Conservation (phyloP, 2,113 vertebrate genomes). For the Vicugna pacos region DNA sequence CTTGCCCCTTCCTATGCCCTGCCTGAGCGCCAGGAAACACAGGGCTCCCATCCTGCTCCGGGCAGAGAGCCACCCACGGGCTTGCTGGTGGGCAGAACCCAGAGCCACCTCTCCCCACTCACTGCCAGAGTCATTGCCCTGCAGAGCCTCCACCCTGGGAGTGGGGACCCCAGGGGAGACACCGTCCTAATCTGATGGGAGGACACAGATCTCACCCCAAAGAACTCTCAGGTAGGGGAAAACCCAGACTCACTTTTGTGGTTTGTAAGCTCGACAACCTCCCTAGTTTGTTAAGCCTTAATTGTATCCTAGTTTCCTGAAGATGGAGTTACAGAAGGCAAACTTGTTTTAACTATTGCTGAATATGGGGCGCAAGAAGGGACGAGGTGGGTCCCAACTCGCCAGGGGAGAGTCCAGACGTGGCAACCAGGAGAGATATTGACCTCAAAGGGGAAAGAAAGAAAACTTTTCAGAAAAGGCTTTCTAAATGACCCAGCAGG, state of each 20-base stretch:
- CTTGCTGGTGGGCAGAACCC: not conserved
- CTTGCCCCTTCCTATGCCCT: not conserved
- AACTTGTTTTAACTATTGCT: not conserved
- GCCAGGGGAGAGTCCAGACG: not conserved
- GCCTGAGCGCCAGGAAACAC: not conserved
- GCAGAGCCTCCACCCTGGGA: not conserved
- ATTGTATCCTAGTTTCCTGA: not conserved
- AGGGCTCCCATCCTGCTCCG: not conserved
- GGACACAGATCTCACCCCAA: not conserved
- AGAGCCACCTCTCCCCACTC: not conserved
- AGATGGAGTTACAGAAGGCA: not conserved
- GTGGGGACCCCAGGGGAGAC: not conserved
- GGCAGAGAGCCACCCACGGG: not conserved
- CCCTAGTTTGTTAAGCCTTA: not conserved
- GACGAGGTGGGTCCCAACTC: not conserved
- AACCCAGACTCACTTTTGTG: not conserved
- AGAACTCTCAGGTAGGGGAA: not conserved
- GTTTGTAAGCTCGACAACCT: not conserved
- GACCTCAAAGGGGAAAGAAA: not conserved
- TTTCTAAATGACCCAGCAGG: not conserved
- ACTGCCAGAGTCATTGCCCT: not conserved
- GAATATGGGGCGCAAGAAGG: not conserved
- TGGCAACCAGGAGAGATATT: not conserved
- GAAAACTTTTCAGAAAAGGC: not conserved
- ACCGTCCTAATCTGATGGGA: not conserved